phyloP scores from a whole-genome alignment of 2,113 vertebrate species.

The Porphyrio hochstetteri region DNA sequence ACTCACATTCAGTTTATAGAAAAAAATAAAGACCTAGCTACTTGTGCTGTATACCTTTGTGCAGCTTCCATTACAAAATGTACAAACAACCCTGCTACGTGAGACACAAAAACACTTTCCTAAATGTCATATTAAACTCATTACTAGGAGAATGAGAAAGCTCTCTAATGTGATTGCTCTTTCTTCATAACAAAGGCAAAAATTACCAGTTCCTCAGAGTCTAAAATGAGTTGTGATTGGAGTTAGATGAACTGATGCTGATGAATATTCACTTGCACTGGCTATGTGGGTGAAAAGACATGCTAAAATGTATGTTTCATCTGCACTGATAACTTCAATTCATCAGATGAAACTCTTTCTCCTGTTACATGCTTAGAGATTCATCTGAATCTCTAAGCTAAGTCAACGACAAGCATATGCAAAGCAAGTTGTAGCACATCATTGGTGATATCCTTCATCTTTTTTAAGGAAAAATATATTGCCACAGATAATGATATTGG shows the following conservation, averaged over 20 bases:
- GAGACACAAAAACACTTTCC: slow-evolving; percentile 54
- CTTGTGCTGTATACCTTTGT: slow-evolving; percentile 30
- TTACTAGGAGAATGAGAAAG: slow-evolving; percentile 61
- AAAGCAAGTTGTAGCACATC: background rate
- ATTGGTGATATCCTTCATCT: background rate
- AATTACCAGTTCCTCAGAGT: slow-evolving; percentile 53
- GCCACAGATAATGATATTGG: background rate
- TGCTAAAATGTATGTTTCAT: background rate
- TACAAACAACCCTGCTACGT: slow-evolving; percentile 67
- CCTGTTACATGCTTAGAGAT: background rate
- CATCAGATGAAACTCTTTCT: background rate
- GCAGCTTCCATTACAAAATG: slow-evolving; percentile 51
- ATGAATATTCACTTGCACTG: slow-evolving; percentile 63
- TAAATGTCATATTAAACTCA: slow-evolving; percentile 65
- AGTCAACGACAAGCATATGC: background rate
- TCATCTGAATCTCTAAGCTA: no score
- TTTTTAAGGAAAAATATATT: background rate
- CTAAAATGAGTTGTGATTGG: slow-evolving; percentile 67
- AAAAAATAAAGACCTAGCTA: slow-evolving; percentile 21
- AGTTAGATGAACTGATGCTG: slow-evolving; percentile 46
- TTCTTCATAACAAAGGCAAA: slow-evolving; percentile 69
- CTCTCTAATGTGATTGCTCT: slow-evolving; percentile 69
- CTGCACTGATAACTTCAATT: background rate
- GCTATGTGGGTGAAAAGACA: background rate
- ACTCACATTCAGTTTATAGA: slow-evolving; percentile 62